phyloP scores from a whole-genome alignment of 1,140 invertebrate species.

The Sesamia nonagrioides region DNA sequence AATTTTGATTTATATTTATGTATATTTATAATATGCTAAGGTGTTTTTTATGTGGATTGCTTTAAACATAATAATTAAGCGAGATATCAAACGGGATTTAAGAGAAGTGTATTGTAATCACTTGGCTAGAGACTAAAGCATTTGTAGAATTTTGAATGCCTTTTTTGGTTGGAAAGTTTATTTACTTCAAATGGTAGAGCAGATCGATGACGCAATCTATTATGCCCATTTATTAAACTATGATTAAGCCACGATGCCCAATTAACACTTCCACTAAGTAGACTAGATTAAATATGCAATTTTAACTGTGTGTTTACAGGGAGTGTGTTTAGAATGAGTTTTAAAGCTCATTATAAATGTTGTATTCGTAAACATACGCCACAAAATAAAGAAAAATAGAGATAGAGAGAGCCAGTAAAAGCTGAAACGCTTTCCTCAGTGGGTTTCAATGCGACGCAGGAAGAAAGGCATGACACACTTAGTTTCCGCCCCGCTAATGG shows the following conservation, averaged over 20 bases:
- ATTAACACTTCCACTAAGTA: too few species aligned
- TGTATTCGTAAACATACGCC: not conserved
- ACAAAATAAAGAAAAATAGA: not conserved
- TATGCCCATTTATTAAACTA: not conserved
- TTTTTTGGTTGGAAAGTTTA: not conserved
- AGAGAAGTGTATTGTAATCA: not conserved
- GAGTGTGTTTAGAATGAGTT: too few species aligned
- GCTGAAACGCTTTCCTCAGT: conserved; percentile 5
- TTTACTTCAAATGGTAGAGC: not conserved
- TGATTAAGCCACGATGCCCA: not conserved
- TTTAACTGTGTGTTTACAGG: too few species aligned
- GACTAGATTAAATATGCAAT: too few species aligned
- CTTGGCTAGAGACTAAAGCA: not conserved
- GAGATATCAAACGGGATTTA: conserved; percentile 7
- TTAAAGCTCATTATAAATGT: too few species aligned
- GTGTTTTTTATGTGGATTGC: not conserved
- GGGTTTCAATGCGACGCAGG: not conserved
- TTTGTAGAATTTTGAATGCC: not conserved
- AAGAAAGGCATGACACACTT: conserved; percentile 24
- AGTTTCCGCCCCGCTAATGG: conserved; percentile 4
- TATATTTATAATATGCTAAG: not conserved
- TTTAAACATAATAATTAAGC: not conserved
- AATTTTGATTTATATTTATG: conserved; percentile 28
- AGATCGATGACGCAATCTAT: not conserved
- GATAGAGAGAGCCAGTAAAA: not conserved